phyloP scores from a whole-genome alignment of 2,888 invertebrate genomes.

The Andrena bicolor region DNA sequence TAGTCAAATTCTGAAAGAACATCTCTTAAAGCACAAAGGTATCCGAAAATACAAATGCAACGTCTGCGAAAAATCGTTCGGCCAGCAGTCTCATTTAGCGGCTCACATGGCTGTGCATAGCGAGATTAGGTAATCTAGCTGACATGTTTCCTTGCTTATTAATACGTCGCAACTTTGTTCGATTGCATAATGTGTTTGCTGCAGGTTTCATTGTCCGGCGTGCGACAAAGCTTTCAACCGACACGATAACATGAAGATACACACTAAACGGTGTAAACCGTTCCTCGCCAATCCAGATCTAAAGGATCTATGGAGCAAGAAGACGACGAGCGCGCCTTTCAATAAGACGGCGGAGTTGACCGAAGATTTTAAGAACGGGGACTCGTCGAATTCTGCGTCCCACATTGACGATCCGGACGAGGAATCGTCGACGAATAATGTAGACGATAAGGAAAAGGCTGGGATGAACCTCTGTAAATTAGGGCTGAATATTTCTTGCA shows the following conservation, averaged over 20 bases:
- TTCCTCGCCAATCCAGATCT: constrained; percentile 77
- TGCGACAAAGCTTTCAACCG: constrained; percentile 79
- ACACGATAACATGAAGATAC: constrained; percentile 81
- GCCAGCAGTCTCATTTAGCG: constrained; percentile 80
- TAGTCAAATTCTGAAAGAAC: constrained; percentile 79
- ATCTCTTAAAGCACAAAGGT: constrained; percentile 78
- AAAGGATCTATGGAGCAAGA: constrained; percentile 58
- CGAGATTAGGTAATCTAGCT: constrained; percentile 70
- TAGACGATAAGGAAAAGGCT: constrained; percentile 28
- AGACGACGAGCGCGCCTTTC: constrained; percentile 49
- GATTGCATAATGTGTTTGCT: constrained; percentile 13
- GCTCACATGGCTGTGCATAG: constrained; percentile 81
- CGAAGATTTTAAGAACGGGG: not conserved
- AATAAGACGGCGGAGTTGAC: constrained; percentile 6
- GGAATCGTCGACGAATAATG: not conserved
- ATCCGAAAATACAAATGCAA: constrained; percentile 79
- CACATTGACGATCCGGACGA: not conserved
- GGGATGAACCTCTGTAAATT: constrained; percentile 39
- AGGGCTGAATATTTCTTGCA: constrained; percentile 46
- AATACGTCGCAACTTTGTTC: not conserved
- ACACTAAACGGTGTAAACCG: constrained; percentile 76
- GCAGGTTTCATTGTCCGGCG: constrained; percentile 78
- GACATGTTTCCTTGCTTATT: not conserved
- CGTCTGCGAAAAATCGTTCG: constrained; percentile 76
- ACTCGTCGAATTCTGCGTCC: not conserved